Evolutionary conservation across 2,113 vertebrate genomes (phyloP).

Genomic region (Tympanuchus pallidicinctus): DNA sequence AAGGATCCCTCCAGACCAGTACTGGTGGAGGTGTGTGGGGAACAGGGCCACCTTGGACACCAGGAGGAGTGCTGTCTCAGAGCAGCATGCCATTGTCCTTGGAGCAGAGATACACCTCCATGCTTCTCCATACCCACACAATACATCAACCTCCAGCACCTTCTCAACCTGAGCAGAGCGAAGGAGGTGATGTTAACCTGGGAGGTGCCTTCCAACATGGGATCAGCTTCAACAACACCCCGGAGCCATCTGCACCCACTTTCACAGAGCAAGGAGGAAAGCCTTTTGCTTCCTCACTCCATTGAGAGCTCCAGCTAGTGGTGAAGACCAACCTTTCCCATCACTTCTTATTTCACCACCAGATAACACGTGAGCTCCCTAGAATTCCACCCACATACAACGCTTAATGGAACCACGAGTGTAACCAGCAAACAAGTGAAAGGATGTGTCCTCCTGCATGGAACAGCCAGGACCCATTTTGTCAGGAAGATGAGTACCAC

Average conservation of each 20-base stretch:
- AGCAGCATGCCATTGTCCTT: fast-evolving
- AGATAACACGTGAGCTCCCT: not conserved
- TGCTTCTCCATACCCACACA: not conserved
- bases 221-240: not conserved
- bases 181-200: not conserved
- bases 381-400: fast-evolving
- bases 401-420: fast-evolving
- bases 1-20: not conserved
- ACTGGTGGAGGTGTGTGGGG: fast-evolving
- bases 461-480: not conserved
- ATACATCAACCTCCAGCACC: no score
- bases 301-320: not conserved
- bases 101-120: not conserved
- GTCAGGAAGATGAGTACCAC: not conserved
- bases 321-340: fast-evolving
- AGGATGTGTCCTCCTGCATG: not conserved
- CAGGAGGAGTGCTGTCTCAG: fast-evolving
- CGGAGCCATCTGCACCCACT: not conserved
- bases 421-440: not conserved
- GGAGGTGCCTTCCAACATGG: not conserved
- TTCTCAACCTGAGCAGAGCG: not conserved
- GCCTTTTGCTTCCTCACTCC: not conserved
- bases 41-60: not conserved
- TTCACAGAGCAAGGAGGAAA: not conserved
- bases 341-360: not conserved